Evolutionary conservation across 2,797 vertebrate genomes (phyloP).

Genomic region (Phalloptychus januarius): DNA sequence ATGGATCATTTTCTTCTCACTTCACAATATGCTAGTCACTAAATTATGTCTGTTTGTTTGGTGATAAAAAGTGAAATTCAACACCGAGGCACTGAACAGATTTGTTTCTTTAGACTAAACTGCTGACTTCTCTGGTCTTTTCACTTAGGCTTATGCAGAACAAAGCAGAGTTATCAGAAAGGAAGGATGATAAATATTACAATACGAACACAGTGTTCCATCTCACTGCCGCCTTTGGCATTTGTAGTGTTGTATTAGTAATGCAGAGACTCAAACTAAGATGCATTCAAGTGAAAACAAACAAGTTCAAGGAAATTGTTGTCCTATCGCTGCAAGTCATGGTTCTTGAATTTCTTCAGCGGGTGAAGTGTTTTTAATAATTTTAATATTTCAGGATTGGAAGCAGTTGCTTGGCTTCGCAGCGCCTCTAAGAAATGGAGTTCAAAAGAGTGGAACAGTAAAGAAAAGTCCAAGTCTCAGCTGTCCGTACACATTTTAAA

Average conservation of each 20-base stretch:
- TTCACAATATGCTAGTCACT: not conserved
- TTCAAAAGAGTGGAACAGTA: constrained; percentile 5
- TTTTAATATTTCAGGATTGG: constrained; percentile 13
- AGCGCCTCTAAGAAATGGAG: not conserved
- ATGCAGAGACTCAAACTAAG: constrained; percentile 31
- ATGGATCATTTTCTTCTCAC: not conserved
- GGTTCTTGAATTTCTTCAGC: not conserved
- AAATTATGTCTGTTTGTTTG: not conserved
- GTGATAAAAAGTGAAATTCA: not conserved
- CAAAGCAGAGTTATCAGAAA: constrained; percentile 27
- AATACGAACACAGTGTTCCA: constrained; percentile 21
- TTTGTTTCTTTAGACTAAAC: constrained; percentile 37
- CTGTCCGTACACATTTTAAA: constrained; percentile 38
- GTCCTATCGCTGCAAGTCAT: not conserved
- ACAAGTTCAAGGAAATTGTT: constrained; percentile 7
- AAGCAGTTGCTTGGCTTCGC: constrained; percentile 16
- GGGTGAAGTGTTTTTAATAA: constrained; percentile 2
- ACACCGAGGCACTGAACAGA: constrained; percentile 32
- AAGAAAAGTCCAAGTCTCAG: constrained; percentile 21
- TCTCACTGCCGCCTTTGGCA: constrained; percentile 37
- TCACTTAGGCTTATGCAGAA: constrained; percentile 8
- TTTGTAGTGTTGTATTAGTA: constrained; percentile 34
- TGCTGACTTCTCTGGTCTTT: constrained; percentile 34
- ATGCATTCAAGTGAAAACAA: constrained; percentile 21
- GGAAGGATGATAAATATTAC: constrained; percentile 25